Conservation (phyloP, 1,140 invertebrate species). For the Drosophila setifemur region DNA sequence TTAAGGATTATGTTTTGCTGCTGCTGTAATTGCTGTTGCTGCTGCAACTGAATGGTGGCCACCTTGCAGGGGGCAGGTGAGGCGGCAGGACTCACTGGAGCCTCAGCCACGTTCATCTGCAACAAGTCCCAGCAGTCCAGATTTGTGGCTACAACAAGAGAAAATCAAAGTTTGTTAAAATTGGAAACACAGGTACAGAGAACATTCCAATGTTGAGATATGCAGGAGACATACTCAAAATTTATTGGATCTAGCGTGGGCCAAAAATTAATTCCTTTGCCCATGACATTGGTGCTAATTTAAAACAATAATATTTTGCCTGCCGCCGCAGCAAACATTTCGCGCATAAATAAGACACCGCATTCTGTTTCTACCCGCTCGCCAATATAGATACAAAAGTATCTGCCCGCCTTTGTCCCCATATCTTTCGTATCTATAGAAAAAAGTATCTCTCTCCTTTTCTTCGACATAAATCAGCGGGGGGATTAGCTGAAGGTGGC, state of each 20-base stretch:
- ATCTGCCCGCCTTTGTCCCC: background rate
- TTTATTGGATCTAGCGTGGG: slow-evolving; percentile 7
- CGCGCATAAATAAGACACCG: slow-evolving; percentile 27
- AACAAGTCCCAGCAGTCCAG: slow-evolving; percentile 79
- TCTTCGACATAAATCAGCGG: slow-evolving; percentile 32
- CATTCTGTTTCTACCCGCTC: background rate
- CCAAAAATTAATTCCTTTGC: slow-evolving; percentile 64
- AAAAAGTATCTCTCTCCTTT: background rate
- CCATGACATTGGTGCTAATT: slow-evolving; percentile 79
- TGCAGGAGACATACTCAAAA: slow-evolving; percentile 22
- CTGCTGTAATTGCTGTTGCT: slow-evolving; percentile 49
- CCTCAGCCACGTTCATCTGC: slow-evolving; percentile 70
- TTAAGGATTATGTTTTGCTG: slow-evolving; percentile 75
- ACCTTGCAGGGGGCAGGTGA: slow-evolving; percentile 61
- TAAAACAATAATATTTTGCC: slow-evolving; percentile 71
- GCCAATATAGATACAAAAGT: background rate
- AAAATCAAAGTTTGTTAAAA: slow-evolving; percentile 1
- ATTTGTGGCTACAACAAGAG: slow-evolving; percentile 59
- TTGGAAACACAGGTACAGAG: background rate
- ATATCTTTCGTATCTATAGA: slow-evolving; percentile 10
- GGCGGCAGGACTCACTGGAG: slow-evolving; percentile 51
- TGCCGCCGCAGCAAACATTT: slow-evolving; percentile 21
- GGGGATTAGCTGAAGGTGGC: slow-evolving; percentile 21
- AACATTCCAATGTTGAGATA: slow-evolving; percentile 8
- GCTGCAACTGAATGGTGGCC: slow-evolving; percentile 53